These are phyloP conservation scores for Scylla paramamosain DNA, from an alignment of 1,140 invertebrate species.

Conservation along the genomic window DNA sequence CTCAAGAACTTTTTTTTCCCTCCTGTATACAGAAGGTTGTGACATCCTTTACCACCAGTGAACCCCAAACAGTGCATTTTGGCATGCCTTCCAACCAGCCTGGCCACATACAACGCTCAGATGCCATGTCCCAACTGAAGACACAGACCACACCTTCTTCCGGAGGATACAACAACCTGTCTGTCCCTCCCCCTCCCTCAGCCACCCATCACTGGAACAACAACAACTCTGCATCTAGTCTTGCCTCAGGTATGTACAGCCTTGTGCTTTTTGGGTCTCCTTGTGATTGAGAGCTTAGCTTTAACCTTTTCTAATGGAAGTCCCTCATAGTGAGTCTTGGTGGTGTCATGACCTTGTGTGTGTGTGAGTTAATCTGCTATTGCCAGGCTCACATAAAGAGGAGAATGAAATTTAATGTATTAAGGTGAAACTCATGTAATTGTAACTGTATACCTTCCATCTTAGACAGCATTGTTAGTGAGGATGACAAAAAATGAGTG, in stretches of 20 bases:
- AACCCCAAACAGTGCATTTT: constrained; percentile 77
- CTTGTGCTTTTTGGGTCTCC: neutral
- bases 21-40: constrained; percentile 67
- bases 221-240: constrained; percentile 70
- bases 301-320: neutral
- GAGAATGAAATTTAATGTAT: no score
- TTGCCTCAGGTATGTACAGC: constrained; percentile 69
- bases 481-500: no score
- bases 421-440: no score
- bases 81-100: constrained; percentile 59
- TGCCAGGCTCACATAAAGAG: no score
- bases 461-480: no score
- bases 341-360: no score
- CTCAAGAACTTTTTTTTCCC: no score
- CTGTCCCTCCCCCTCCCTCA: constrained; percentile 65
- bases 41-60: constrained; percentile 76
- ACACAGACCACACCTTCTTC: constrained; percentile 40
- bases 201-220: constrained; percentile 71
- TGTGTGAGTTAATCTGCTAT: no score
- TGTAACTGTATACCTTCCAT: no score
- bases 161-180: constrained; percentile 50
- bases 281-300: neutral
- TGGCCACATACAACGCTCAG: constrained; percentile 70
- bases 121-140: constrained; percentile 76
- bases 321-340: neutral